Conservation (phyloP, 2,113 vertebrate species). For the Xenopus tropicalis region UCB_Xtro_10.0 CM004450.2:60630001-60630500, state of each 20-base stretch:
- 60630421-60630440: conserved; percentile 48
- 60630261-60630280: conserved; percentile 72
- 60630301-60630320: conserved; percentile 70
- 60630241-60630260: conserved; percentile 71
- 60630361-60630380: conserved; percentile 49
- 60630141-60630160: neutral
- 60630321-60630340: conserved; percentile 63
- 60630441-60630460: conserved; percentile 66
- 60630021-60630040: too few relatives aligned
- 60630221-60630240: conserved; percentile 61
- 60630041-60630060: too few relatives aligned
- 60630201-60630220: conserved; percentile 52
- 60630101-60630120: neutral
- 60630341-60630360: conserved; percentile 56
- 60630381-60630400: conserved; percentile 58
- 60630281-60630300: conserved; percentile 70
- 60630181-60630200: conserved; percentile 51
- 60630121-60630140: neutral
- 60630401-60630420: conserved; percentile 53
- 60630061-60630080: neutral
- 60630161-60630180: neutral
- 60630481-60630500: conserved; percentile 61
- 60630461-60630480: conserved; percentile 69
- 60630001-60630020: too few relatives aligned
- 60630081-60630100: neutral